Evolutionary conservation across 2,797 vertebrate genomes (phyloP).

Genomic region (Cirrhinus mrigala): DNA sequence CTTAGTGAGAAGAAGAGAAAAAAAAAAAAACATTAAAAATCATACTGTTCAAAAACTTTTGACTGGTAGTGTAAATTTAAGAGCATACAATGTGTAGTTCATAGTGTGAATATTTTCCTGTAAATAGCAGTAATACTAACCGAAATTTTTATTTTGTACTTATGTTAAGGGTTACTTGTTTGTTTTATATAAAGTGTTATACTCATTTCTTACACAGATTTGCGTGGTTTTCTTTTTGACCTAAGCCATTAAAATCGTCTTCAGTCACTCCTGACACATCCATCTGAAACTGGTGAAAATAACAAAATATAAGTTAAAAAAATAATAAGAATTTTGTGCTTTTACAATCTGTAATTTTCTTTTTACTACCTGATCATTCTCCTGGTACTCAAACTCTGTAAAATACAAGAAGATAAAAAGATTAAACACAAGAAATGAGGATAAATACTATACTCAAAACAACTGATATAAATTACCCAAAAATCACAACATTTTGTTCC

Average conservation of each 20-base stretch:
- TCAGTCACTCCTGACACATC: slow-evolving; percentile 21
- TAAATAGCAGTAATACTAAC: not conserved
- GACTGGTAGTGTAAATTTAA: not conserved
- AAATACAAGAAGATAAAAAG: not conserved
- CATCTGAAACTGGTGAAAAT: slow-evolving; percentile 44
- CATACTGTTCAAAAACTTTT: no score
- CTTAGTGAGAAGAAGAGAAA: no score
- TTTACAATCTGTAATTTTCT: not conserved
- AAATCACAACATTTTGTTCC: not conserved
- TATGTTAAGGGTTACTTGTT: not conserved
- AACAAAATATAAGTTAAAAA: not conserved
- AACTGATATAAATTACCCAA: not conserved
- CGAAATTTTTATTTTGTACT: not conserved
- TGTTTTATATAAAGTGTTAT: not conserved
- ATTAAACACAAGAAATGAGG: not conserved
- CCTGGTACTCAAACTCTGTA: slow-evolving; percentile 3
- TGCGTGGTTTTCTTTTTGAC: slow-evolving; percentile 18
- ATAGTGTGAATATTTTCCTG: not conserved
- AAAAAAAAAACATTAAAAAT: no score
- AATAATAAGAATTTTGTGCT: not conserved
- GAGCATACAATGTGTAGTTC: not conserved
- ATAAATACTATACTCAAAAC: not conserved
- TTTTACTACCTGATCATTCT: slow-evolving; percentile 19
- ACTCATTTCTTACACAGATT: slow-evolving; percentile 49
- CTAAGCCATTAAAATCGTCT: slow-evolving; percentile 6